phyloP scores from a whole-genome alignment of 1,140 invertebrate genomes.

The Sesamia nonagrioides region DNA sequence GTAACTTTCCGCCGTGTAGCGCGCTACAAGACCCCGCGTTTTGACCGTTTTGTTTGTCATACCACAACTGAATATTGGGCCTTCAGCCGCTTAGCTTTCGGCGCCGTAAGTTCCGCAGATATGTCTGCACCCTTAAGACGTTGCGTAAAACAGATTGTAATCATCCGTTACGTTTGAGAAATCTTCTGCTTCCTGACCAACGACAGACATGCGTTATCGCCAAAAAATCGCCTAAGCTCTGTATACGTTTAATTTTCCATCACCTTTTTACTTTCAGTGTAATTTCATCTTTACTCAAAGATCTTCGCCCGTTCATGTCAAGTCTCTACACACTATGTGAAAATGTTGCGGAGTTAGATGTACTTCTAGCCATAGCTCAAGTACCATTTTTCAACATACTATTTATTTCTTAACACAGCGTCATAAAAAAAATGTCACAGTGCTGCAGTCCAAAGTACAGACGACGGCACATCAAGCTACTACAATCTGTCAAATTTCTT shows the following conservation, averaged over 20 bases:
- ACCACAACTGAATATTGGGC: too few relatives aligned
- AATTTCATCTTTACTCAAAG: slow-evolving; percentile 88
- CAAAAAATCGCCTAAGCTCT: background rate
- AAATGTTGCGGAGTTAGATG: slow-evolving; percentile 93
- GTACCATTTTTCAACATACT: slow-evolving; percentile 65
- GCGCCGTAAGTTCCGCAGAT: too few relatives aligned
- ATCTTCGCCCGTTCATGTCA: slow-evolving; percentile 90
- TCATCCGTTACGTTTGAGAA: background rate
- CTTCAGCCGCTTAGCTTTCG: too few relatives aligned
- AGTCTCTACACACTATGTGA: slow-evolving; percentile 94
- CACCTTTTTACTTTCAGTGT: slow-evolving; percentile 85
- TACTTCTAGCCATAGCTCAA: slow-evolving; percentile 92
- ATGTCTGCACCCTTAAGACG: too few relatives aligned
- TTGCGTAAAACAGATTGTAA: background rate
- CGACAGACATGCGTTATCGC: background rate
- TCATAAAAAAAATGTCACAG: too few relatives aligned
- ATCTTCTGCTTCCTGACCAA: background rate
- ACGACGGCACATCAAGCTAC: too few relatives aligned
- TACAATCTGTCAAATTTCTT: too few relatives aligned
- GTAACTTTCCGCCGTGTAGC: too few relatives aligned
- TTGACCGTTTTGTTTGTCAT: too few relatives aligned
- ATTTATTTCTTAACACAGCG: too few relatives aligned
- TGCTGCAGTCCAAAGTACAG: too few relatives aligned
- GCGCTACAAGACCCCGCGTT: too few relatives aligned
- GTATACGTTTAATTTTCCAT: background rate